phyloP scores from a whole-genome alignment of 2,113 vertebrate species.

The Recurvirostra avosetta region DNA sequence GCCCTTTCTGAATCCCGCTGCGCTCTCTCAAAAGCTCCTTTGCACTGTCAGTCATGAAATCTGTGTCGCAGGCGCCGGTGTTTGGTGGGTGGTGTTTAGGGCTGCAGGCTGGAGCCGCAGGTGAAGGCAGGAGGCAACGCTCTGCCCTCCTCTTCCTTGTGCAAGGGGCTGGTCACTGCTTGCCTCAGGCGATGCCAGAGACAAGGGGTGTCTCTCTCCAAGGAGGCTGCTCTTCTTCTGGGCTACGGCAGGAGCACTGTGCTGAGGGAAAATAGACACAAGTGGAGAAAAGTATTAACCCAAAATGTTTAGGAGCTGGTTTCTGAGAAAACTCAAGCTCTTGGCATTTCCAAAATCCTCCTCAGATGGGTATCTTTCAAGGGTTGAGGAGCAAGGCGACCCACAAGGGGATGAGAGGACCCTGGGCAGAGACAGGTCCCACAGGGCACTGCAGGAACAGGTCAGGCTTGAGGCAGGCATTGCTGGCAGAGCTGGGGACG shows the following conservation, averaged over 20 bases:
- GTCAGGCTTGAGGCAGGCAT: neutral
- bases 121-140: neutral
- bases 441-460: neutral
- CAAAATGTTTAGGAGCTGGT: neutral
- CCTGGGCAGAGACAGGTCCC: neutral
- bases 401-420: neutral
- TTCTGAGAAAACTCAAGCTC: neutral
- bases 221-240: neutral
- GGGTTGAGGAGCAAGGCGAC: neutral
- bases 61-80: neutral
- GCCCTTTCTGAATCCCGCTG: neutral
- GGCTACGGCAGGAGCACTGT: neutral
- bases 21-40: neutral
- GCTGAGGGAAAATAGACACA: neutral
- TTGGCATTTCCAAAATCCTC: neutral
- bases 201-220: neutral
- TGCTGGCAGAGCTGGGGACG: neutral
- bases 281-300: neutral
- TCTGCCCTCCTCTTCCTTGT: neutral
- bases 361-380: neutral
- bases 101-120: slow-evolving; percentile 8
- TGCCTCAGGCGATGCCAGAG: neutral
- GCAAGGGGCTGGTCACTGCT: neutral
- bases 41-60: neutral
- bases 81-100: neutral